phyloP scores from a whole-genome alignment of 2,113 vertebrate genomes.

The Nesogale talazaci region DNA sequence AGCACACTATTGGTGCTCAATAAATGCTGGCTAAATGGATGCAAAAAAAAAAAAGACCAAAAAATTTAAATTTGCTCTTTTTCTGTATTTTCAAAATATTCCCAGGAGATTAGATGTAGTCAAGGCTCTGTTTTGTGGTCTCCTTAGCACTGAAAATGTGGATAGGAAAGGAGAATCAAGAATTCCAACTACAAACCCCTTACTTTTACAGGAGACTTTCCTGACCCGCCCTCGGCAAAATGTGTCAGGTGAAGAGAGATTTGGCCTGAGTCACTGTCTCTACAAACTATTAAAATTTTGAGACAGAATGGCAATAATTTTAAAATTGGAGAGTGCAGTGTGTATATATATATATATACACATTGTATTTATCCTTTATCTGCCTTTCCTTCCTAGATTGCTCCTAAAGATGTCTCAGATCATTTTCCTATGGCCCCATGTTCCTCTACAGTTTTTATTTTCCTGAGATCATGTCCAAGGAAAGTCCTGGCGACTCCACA shows the following conservation, averaged over 20 bases:
- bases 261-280: slow-evolving; percentile 35
- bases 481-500: background rate
- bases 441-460: background rate
- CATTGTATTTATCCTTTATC: background rate
- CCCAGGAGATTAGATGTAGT: background rate
- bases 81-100: background rate
- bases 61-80: background rate
- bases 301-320: slow-evolving; percentile 59
- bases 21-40: background rate
- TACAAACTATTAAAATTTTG: slow-evolving; percentile 44
- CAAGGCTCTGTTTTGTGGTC: background rate
- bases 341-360: background rate
- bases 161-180: background rate
- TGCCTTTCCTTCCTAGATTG: background rate
- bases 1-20: background rate
- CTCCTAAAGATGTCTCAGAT: slow-evolving; percentile 8
- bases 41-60: background rate
- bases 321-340: slow-evolving; percentile 23
- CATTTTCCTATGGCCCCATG: background rate
- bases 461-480: slow-evolving; percentile 8
- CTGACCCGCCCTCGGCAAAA: background rate
- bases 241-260: background rate
- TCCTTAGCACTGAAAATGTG: background rate
- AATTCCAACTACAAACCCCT: background rate
- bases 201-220: background rate